These are phyloP conservation scores for Carcharodon carcharias DNA, from an alignment of 2,797 vertebrate species.

Conservation along the genomic window DNA sequence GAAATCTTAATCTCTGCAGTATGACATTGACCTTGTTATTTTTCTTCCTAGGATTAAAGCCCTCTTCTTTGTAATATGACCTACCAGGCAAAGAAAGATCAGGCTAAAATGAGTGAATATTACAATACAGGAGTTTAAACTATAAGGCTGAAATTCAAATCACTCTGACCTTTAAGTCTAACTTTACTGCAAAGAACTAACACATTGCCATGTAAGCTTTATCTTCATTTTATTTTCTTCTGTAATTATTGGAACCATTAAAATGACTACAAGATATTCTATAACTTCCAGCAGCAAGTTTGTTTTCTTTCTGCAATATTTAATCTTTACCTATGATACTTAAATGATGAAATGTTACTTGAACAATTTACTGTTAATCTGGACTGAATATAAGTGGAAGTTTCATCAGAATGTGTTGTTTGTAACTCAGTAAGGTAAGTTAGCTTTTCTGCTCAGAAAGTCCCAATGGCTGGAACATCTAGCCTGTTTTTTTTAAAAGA, in stretches of 20 bases:
- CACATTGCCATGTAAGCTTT: not conserved
- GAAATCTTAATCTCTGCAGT: not conserved
- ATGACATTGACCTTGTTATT: not conserved
- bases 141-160: not conserved
- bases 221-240: not conserved
- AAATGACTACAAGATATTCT: not conserved
- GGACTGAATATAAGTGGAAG: not conserved
- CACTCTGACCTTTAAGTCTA: not conserved
- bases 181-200: not conserved
- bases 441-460: not conserved
- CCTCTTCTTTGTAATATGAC: not conserved
- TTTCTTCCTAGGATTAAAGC: not conserved
- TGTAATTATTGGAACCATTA: not conserved
- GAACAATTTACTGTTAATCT: not conserved
- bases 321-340: not conserved
- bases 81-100: too few species aligned
- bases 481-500: not conserved
- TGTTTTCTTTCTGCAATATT: not conserved
- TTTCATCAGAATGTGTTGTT: not conserved
- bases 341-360: not conserved
- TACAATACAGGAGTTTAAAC: not conserved
- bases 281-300: not conserved
- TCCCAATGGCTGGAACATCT: not conserved
- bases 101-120: not conserved
- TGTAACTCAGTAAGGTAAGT: not conserved